Base-by-base conservation (phyloP, 1,140 invertebrate species). In the Pissodes strobi region DNA sequence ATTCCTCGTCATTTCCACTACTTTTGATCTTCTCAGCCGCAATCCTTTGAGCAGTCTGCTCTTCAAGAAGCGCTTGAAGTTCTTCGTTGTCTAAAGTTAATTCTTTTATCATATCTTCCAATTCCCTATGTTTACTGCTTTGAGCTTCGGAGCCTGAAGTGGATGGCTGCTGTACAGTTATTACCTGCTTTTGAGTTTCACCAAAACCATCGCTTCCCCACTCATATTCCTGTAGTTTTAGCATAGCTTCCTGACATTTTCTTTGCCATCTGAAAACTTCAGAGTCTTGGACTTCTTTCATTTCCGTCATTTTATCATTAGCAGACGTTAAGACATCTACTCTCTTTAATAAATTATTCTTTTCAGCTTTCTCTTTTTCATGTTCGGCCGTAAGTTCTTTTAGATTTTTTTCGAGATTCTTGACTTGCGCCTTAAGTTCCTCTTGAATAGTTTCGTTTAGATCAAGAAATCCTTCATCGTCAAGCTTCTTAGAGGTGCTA, bases 281-380 rank as follows among this genome's bases (percentile, higher is more conserved):
- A 70, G 80, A 82, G 66, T 92, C 90, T 77, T 91, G 86, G 61
- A 87, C 87, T 74, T 93, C 90, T 78, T 92, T 92, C 76, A 89
- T 85, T 72, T 92, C 89, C 2, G 86, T 76, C 67, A 91, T 84
- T 46, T 85, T 83, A 30, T 92, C 89, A 74, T 93, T 92, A n/a
- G 89, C 89, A 15, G 85, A 82, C 2, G 86, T 85, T 8, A 94
- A 76, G 4, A 90, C 83, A 65, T 92, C 90, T 51, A 92, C 83
- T 75, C 85, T 84, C 70, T 92, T 90, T 13, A 82, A 64, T 4
- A 91, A 71, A 66, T 80, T 80, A 59, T 87, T 86, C 70, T 87
- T 90, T 61, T 92, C 90, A 0, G 72, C 66, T 52, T 82, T 81
- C 22, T 86, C 80, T 74, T 84, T 85, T 21, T 83, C 84, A 8